These are phyloP conservation scores for Gobionotothen gibberifrons DNA, from an alignment of 2,797 vertebrate species.

Conservation along the genomic window DNA sequence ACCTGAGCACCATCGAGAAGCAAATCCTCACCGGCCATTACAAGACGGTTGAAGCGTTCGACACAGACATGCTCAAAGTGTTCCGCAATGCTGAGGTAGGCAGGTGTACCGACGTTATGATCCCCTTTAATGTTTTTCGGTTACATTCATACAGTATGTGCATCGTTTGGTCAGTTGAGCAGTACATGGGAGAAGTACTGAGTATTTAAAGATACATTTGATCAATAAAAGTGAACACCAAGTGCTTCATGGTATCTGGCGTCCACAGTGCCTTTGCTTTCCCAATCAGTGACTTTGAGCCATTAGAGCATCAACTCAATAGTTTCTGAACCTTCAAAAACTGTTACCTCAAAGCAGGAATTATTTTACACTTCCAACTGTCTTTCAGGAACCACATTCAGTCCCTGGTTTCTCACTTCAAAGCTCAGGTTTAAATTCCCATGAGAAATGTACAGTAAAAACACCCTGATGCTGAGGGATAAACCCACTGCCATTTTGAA, in stretches of 20 bases:
- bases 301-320: neutral
- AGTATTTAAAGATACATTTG: neutral
- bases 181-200: neutral
- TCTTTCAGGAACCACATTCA: neutral
- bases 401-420: neutral
- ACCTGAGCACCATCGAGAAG: constrained; percentile 95
- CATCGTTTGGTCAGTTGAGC: constrained; percentile 3
- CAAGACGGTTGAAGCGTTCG: constrained; percentile 95
- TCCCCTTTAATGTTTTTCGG: constrained; percentile 1
- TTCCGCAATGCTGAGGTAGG: constrained; percentile 97
- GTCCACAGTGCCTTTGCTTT: neutral
- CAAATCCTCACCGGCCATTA: constrained; percentile 96
- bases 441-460: neutral
- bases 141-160: neutral
- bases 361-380: neutral
- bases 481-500: constrained; percentile 5
- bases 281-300: neutral
- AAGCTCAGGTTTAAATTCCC: neutral
- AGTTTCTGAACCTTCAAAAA: neutral
- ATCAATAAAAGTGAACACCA: neutral
- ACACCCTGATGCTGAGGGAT: neutral
- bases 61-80: constrained; percentile 97
- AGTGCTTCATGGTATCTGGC: neutral
- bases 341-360: neutral
- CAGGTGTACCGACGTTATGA: constrained; percentile 47